A percentile compares a stretch with the other conserved stretches of the same genome.
Evolutionary conservation across 1,140 invertebrate genomes (phyloP).

Genomic region (Heliconius congener): DNA sequence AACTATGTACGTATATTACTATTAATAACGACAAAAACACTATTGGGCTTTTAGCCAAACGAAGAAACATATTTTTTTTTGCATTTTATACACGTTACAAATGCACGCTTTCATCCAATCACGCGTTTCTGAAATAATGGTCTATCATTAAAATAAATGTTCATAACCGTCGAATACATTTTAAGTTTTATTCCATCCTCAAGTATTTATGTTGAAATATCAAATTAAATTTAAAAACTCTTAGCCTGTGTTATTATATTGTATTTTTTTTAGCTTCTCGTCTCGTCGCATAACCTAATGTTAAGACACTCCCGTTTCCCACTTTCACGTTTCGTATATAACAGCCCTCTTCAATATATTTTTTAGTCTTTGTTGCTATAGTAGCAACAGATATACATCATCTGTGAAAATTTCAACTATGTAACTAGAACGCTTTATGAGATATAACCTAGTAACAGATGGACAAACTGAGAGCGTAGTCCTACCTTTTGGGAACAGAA

Average conservation of each 20-base stretch:
- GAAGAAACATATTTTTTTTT: neutral
- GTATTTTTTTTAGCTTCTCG: too few species aligned
- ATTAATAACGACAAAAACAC: neutral
- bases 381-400: too few species aligned
- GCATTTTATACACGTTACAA: neutral
- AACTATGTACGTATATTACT: neutral
- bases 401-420: too few species aligned
- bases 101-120: neutral
- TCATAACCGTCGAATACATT: neutral
- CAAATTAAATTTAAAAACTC: neutral
- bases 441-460: too few species aligned
- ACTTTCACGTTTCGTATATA: too few species aligned
- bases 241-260: neutral
- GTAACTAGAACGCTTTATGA: too few species aligned
- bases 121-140: constrained; percentile 8
- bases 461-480: too few species aligned
- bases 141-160: constrained; percentile 13
- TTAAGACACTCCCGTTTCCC: too few species aligned
- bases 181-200: neutral
- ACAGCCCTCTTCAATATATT: too few species aligned
- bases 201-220: constrained; percentile 4
- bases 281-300: too few species aligned
- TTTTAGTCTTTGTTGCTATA: too few species aligned
- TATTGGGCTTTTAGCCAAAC: neutral
- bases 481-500: too few species aligned